Conservation (phyloP, 2,797 vertebrate species). For the Urocyon cinereoargenteus region DNA sequence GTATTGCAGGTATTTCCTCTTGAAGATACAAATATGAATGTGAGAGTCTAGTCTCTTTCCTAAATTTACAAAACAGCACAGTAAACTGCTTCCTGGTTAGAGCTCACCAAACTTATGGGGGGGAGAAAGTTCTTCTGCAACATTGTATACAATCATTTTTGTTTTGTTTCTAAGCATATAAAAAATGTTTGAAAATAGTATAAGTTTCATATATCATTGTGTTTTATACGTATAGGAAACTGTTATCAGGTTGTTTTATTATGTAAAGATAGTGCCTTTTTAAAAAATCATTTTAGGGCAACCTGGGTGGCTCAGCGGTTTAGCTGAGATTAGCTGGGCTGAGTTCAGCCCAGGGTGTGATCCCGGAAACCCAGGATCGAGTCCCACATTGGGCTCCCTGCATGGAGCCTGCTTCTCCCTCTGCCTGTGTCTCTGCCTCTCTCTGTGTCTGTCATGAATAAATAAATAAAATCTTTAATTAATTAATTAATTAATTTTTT, state of each 20-base stretch:
- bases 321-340: too few relatives aligned
- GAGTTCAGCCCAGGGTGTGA: too few relatives aligned
- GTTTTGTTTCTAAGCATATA: slow-evolving; percentile 3
- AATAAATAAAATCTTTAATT: too few relatives aligned
- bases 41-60: neutral
- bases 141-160: neutral
- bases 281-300: neutral
- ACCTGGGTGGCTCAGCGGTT: too few relatives aligned
- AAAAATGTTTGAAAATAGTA: neutral
- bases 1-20: neutral
- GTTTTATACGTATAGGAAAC: neutral
- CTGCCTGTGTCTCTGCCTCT: too few relatives aligned
- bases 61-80: neutral
- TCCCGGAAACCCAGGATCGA: too few relatives aligned
- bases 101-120: neutral
- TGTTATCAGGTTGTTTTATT: neutral
- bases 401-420: too few relatives aligned
- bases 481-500: neutral
- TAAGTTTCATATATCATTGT: neutral
- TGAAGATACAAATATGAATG: neutral
- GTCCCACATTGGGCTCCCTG: too few relatives aligned
- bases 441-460: too few relatives aligned
- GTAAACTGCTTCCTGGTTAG: neutral
- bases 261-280: neutral
- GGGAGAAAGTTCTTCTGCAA: fast-evolving